A percentile compares a stretch with the other conserved stretches of the same genome.
These are phyloP conservation scores for Ophion costatus DNA, from an alignment of 2,888 invertebrate genomes.

Conservation along the genomic window DNA sequence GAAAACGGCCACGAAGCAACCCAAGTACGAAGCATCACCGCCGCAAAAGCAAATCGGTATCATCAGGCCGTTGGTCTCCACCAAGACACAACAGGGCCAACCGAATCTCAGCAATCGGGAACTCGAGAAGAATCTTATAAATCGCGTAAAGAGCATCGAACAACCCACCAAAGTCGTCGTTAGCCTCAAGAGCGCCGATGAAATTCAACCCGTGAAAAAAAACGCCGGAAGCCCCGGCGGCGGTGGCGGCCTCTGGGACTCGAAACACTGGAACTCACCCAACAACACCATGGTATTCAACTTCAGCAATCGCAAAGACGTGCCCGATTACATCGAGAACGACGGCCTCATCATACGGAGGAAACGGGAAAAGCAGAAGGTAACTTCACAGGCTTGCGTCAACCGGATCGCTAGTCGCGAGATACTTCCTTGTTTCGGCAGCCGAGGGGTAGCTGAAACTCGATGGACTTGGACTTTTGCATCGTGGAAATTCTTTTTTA, in stretches of 20 bases:
- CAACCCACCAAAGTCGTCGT: slow-evolving; percentile 84
- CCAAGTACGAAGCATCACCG: slow-evolving; percentile 75
- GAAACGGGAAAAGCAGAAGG: slow-evolving; percentile 90
- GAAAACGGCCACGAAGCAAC: slow-evolving; percentile 76
- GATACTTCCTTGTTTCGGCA: too few species aligned
- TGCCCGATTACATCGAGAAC: slow-evolving; percentile 96
- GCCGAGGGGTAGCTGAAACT: too few species aligned
- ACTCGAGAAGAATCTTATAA: slow-evolving; percentile 89
- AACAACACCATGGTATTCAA: slow-evolving; percentile 93
- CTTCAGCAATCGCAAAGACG: slow-evolving; percentile 93
- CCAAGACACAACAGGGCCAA: slow-evolving; percentile 80
- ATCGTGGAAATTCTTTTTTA: too few species aligned
- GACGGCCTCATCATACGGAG: slow-evolving; percentile 91
- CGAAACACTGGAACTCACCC: slow-evolving; percentile 85
- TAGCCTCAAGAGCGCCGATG: slow-evolving; percentile 81
- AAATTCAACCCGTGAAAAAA: slow-evolving; percentile 81
- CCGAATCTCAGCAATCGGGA: slow-evolving; percentile 86
- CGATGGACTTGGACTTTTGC: too few species aligned
- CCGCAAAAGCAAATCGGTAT: slow-evolving; percentile 85
- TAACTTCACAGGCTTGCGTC: slow-evolving; percentile 79
- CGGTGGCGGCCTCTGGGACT: slow-evolving; percentile 82
- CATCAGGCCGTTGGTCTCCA: slow-evolving; percentile 84
- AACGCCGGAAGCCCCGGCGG: slow-evolving; percentile 61
- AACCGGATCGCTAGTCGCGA: too few species aligned
- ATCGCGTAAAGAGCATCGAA: slow-evolving; percentile 87